These are phyloP conservation scores for Drosophila hydei DNA, from an alignment of 1,140 invertebrate species.

Conservation along the genomic window DNA sequence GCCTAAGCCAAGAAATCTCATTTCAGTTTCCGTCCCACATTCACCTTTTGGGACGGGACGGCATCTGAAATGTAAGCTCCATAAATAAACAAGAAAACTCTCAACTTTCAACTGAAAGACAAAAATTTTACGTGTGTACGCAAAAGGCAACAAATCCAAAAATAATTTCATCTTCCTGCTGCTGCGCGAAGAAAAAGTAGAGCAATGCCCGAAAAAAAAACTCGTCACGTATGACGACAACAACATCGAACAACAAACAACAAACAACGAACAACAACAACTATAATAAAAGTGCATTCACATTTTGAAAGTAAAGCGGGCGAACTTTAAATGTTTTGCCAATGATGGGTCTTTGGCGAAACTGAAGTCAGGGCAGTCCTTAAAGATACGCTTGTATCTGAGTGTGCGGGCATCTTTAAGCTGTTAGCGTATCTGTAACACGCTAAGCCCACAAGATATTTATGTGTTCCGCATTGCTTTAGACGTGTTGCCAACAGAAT, in stretches of 20 bases:
- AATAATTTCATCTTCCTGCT: conserved; percentile 56
- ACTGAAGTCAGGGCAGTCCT: conserved; percentile 23
- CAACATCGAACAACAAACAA: conserved; percentile 12
- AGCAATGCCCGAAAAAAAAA: conserved; percentile 58
- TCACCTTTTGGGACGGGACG: conserved; percentile 7
- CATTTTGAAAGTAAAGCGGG: conserved; percentile 74
- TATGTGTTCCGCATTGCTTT: conserved; percentile 35
- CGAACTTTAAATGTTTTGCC: conserved; percentile 66
- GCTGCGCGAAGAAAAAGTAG: conserved; percentile 61
- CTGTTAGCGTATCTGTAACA: conserved; percentile 20
- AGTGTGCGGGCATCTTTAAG: conserved; percentile 54
- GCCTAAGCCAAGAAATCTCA: conserved; percentile 5
- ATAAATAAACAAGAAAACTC: conserved; percentile 23
- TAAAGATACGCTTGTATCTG: conserved; percentile 28
- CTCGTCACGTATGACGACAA: conserved; percentile 60
- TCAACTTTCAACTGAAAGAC: conserved; percentile 50
- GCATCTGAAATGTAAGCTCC: conserved; percentile 14
- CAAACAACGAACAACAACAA: conserved; percentile 35
- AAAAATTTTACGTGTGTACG: conserved; percentile 50
- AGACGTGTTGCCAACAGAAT: conserved; percentile 52
- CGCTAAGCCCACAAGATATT: conserved; percentile 30
- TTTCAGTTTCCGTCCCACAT: conserved; percentile 22
- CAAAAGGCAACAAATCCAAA: conserved; percentile 64
- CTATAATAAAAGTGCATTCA: conserved; percentile 73
- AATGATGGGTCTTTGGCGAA: conserved; percentile 35